Evolutionary conservation across 2,797 vertebrate genomes (phyloP).

Genomic region (Tarsius wallacei): DNA sequence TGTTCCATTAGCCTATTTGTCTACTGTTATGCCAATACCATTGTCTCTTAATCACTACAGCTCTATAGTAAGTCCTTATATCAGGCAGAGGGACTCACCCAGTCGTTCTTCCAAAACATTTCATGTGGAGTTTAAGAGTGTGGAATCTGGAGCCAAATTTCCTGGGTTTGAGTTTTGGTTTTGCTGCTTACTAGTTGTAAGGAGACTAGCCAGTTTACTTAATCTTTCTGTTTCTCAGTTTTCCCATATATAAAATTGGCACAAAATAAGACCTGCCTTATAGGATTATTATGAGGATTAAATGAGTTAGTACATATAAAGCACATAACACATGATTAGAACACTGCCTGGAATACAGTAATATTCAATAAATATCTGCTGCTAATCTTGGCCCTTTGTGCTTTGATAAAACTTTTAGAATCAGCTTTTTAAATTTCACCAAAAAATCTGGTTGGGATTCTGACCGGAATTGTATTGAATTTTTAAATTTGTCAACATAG

Average conservation of each 20-base stretch:
- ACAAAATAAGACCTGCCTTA: not conserved
- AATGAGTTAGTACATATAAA: not conserved
- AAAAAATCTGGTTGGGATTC: not conserved
- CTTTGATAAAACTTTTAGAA: slow-evolving; percentile 34
- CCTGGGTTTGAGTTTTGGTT: not conserved
- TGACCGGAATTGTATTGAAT: slow-evolving; percentile 1
- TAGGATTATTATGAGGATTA: slow-evolving; percentile 26
- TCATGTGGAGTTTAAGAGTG: not conserved
- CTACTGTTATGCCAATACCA: not conserved
- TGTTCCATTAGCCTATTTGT: slow-evolving; percentile 19
- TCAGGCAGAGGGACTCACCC: not conserved
- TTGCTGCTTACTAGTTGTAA: not conserved
- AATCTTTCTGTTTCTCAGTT: not conserved
- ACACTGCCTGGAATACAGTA: not conserved
- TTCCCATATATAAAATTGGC: not conserved
- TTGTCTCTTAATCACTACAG: not conserved
- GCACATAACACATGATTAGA: not conserved
- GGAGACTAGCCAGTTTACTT: not conserved
- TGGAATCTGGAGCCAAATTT: slow-evolving; percentile 29
- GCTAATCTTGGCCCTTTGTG: slow-evolving; percentile 17
- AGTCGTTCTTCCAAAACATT: slow-evolving; percentile 18
- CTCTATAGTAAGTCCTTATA: not conserved
- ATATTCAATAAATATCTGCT: not conserved
- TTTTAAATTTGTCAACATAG: not conserved
- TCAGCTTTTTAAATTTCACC: not conserved